These are phyloP conservation scores for Cerastis leucographa DNA, from an alignment of 2,888 invertebrate species.

Conservation along the genomic window DNA sequence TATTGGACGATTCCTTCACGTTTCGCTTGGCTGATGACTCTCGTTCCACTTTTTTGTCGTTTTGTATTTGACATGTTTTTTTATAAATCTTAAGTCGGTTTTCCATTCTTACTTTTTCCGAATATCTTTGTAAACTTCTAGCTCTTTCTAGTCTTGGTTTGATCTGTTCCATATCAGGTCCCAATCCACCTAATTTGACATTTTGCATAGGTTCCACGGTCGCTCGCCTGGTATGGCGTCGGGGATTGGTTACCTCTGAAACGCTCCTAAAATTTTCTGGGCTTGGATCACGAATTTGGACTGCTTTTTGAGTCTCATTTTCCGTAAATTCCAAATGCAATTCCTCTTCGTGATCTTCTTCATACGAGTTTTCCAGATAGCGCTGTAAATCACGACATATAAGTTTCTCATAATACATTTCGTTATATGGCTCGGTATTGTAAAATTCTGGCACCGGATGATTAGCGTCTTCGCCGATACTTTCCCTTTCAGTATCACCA, in stretches of 20 bases:
- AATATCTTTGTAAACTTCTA: slow-evolving; percentile 87
- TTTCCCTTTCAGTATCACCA: slow-evolving; percentile 86
- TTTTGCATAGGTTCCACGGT: slow-evolving; percentile 77
- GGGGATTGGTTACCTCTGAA: slow-evolving; percentile 82
- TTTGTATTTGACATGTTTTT: slow-evolving; percentile 77
- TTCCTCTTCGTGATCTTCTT: slow-evolving; percentile 78
- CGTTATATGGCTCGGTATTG: slow-evolving; percentile 86
- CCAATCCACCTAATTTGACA: slow-evolving; percentile 84
- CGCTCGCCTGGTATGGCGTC: slow-evolving; percentile 74
- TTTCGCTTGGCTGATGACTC: slow-evolving; percentile 62
- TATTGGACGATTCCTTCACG: slow-evolving; percentile 55
- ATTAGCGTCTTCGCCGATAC: slow-evolving; percentile 77
- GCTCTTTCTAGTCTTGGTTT: slow-evolving; percentile 87
- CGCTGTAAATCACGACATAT: slow-evolving; percentile 76
- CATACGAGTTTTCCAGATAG: slow-evolving; percentile 78
- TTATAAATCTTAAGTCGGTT: slow-evolving; percentile 86
- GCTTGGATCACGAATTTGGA: slow-evolving; percentile 68
- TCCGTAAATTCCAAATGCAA: slow-evolving; percentile 67
- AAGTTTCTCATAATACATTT: slow-evolving; percentile 85
- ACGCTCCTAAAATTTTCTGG: slow-evolving; percentile 79
- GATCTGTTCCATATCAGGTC: slow-evolving; percentile 85
- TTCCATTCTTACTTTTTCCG: slow-evolving; percentile 87
- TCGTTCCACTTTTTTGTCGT: slow-evolving; percentile 72
- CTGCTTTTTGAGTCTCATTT: slow-evolving; percentile 69
- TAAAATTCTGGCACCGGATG: slow-evolving; percentile 78